Evolutionary conservation across 1,140 invertebrate species (phyloP).

Genomic region (Meteorus sp.): DNA sequence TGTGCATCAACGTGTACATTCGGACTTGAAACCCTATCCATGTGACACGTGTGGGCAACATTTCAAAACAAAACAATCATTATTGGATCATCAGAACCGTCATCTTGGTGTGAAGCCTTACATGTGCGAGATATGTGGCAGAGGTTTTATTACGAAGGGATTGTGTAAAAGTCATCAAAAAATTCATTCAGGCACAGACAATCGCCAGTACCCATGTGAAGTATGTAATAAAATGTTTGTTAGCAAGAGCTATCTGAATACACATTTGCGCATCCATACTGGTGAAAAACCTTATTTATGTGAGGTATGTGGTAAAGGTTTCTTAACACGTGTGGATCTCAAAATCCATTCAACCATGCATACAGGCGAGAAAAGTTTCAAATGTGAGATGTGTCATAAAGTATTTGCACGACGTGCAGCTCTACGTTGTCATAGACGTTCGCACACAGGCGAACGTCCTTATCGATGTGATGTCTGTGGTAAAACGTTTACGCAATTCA

Average conservation of each 20-base stretch:
- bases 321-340: conserved; percentile 64
- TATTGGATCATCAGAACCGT: conserved; percentile 78
- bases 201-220: conserved; percentile 68
- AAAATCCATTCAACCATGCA: conserved; percentile 70
- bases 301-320: conserved; percentile 69
- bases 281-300: conserved; percentile 77
- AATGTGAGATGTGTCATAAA: conserved; percentile 69
- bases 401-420: conserved; percentile 73
- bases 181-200: conserved; percentile 68
- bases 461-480: conserved; percentile 67
- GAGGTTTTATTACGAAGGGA: conserved; percentile 81
- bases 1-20: conserved; percentile 71
- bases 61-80: conserved; percentile 74
- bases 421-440: conserved; percentile 68
- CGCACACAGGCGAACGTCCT: conserved; percentile 72
- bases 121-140: conserved; percentile 76
- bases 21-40: conserved; percentile 64
- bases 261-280: conserved; percentile 87
- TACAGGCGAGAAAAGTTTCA: conserved; percentile 71
- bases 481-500: conserved; percentile 67
- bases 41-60: conserved; percentile 67
- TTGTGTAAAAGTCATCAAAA: conserved; percentile 73
- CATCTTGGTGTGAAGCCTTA: conserved; percentile 82
- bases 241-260: conserved; percentile 77
- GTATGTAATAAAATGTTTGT: conserved; percentile 72